Conservation (phyloP, 1,140 invertebrate genomes). For the Anadara kagoshimensis region DNA sequence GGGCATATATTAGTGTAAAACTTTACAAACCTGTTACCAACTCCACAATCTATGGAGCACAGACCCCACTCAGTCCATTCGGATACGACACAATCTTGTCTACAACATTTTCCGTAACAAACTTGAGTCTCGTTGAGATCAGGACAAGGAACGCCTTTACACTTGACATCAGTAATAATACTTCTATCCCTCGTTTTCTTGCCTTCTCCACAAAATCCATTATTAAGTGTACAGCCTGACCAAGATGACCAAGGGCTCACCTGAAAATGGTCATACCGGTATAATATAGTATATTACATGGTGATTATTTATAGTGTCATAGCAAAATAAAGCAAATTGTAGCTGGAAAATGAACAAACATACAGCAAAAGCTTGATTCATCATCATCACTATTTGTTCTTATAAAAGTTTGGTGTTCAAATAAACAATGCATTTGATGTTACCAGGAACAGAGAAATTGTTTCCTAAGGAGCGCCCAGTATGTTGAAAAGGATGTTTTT, state of each 20-base stretch:
- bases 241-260: constrained; percentile 52
- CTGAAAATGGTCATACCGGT: constrained; percentile 37
- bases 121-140: constrained; percentile 29
- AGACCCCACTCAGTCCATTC: constrained; percentile 50
- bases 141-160: constrained; percentile 48
- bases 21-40: constrained; percentile 48
- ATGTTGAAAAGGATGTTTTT: too few relatives aligned
- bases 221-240: constrained; percentile 48
- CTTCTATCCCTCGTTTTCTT: constrained; percentile 41
- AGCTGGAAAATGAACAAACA: too few relatives aligned
- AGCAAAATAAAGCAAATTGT: too few relatives aligned
- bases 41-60: constrained; percentile 55
- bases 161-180: constrained; percentile 37
- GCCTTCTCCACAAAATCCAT: constrained; percentile 56
- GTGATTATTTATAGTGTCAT: too few relatives aligned
- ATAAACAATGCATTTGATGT: too few relatives aligned
- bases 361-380: too few relatives aligned
- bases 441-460: too few relatives aligned
- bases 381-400: too few relatives aligned
- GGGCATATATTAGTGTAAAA: too few relatives aligned
- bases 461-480: too few relatives aligned
- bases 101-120: constrained; percentile 56
- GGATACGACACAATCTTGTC: constrained; percentile 50
- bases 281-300: background rate
- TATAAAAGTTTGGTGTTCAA: too few relatives aligned